Percentiles rank a stretch among this genome's conserved stretches.
phyloP scores from a whole-genome alignment of 2,797 vertebrate genomes.

The Coregonus suidteri region DNA sequence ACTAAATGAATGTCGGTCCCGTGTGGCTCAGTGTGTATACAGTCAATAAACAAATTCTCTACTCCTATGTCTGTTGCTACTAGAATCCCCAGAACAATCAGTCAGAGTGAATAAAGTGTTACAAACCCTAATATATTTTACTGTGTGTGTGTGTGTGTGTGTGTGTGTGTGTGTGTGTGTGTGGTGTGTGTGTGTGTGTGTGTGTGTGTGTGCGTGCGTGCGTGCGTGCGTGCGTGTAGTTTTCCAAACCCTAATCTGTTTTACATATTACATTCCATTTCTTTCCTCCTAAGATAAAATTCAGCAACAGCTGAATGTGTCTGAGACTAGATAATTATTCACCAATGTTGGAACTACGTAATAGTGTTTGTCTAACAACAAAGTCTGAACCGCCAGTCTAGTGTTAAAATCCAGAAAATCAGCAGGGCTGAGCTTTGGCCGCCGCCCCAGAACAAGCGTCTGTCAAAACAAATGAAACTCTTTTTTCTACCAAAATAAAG shows the following conservation, averaged over 20 bases:
- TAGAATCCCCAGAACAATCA: no score
- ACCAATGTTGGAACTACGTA: slow-evolving; percentile 72
- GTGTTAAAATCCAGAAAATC: slow-evolving; percentile 76
- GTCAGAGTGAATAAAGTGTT: no score
- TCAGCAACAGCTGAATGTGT: slow-evolving; percentile 63
- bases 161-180: no score
- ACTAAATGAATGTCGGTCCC: no score
- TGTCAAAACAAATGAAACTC: slow-evolving; percentile 81
- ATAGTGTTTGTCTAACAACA: slow-evolving; percentile 79
- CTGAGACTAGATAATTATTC: slow-evolving; percentile 71
- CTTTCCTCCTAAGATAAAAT: slow-evolving; percentile 28
- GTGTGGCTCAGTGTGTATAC: no score
- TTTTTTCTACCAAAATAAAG: slow-evolving; percentile 71
- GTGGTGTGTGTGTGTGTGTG: no score
- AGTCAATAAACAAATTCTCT: no score
- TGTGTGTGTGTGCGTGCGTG: no score
- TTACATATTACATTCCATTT: slow-evolving; percentile 12
- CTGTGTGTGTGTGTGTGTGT: no score
- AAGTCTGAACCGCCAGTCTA: slow-evolving; percentile 75
- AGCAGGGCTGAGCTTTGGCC: slow-evolving; percentile 74
- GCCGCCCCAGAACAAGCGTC: slow-evolving; percentile 80
- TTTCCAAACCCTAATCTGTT: no score
- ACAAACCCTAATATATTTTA: no score
- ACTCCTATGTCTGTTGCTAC: no score
- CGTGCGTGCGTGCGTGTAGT: not conserved